A percentile compares a stretch with the other conserved stretches of the same genome.
These are phyloP conservation scores for Hermetia illucens DNA, from an alignment of 1,140 invertebrate genomes.

Conservation along the genomic window DNA sequence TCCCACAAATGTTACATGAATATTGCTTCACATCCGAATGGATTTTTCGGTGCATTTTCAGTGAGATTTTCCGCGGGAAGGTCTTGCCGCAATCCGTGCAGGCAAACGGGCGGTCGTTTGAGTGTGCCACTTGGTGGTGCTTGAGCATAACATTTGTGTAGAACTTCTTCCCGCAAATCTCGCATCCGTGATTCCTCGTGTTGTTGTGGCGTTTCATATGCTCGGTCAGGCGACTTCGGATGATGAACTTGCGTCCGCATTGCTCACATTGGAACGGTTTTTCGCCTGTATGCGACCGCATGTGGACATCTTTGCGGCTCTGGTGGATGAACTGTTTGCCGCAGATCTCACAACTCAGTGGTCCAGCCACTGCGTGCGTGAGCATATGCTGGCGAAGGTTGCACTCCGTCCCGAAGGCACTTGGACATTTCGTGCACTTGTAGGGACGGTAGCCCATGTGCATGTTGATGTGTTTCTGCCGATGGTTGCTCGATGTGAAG, in stretches of 20 bases:
- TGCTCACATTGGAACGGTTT: slow-evolving; percentile 36
- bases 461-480: slow-evolving; percentile 16
- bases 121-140: not conserved
- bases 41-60: too few species aligned
- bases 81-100: too few species aligned
- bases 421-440: slow-evolving; percentile 20
- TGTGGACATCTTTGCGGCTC: too few species aligned
- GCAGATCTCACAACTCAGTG: too few species aligned
- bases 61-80: too few species aligned
- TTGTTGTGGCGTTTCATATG: slow-evolving; percentile 8
- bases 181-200: slow-evolving; percentile 14
- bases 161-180: slow-evolving; percentile 3
- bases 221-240: slow-evolving; percentile 5
- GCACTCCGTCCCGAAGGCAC: slow-evolving; percentile 21
- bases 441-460: slow-evolving; percentile 26
- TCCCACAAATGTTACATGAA: slow-evolving; percentile 3
- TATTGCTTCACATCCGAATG: too few species aligned
- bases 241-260: slow-evolving; percentile 26
- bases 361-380: too few species aligned
- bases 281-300: slow-evolving; percentile 44
- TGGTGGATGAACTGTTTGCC: too few species aligned
- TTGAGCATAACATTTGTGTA: not conserved
- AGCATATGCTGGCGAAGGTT: too few species aligned
- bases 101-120: not conserved
- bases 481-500: too few species aligned